Evolutionary conservation across 2,888 invertebrate genomes (phyloP).

Genomic region (Polydrusus cervinus): DNA sequence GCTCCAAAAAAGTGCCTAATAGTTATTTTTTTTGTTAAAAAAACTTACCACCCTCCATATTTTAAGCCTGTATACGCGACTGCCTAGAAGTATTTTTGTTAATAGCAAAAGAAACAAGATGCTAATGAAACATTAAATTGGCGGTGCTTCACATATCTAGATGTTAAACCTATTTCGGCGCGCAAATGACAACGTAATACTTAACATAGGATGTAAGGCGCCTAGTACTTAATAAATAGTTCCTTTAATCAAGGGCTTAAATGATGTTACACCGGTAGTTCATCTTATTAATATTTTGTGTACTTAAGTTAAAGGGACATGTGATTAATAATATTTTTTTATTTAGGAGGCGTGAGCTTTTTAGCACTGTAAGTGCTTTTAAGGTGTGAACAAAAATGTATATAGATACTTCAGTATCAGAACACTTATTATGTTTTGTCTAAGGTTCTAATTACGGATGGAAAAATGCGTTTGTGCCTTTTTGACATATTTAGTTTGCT

Average conservation of each 20-base stretch:
- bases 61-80: too few species aligned
- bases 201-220: constrained; percentile 32
- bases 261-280: constrained; percentile 16
- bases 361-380: constrained; percentile 9
- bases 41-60: too few species aligned
- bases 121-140: too few species aligned
- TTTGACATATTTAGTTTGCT: background rate
- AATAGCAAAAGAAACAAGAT: too few species aligned
- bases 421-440: constrained; percentile 20
- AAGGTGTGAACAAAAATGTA: constrained; percentile 24
- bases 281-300: constrained; percentile 1
- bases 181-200: background rate
- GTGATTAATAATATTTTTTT: constrained; percentile 26
- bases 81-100: too few species aligned
- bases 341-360: constrained; percentile 7
- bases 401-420: too few species aligned
- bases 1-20: too few species aligned
- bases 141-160: too few species aligned
- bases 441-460: background rate
- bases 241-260: constrained; percentile 38
- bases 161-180: too few species aligned
- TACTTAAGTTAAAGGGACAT: background rate
- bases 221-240: constrained; percentile 45
- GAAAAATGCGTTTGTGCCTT: background rate
- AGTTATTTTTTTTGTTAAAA: too few species aligned